Base-by-base conservation (phyloP, 2,113 vertebrate genomes). In the Sprattus sprattus region DNA sequence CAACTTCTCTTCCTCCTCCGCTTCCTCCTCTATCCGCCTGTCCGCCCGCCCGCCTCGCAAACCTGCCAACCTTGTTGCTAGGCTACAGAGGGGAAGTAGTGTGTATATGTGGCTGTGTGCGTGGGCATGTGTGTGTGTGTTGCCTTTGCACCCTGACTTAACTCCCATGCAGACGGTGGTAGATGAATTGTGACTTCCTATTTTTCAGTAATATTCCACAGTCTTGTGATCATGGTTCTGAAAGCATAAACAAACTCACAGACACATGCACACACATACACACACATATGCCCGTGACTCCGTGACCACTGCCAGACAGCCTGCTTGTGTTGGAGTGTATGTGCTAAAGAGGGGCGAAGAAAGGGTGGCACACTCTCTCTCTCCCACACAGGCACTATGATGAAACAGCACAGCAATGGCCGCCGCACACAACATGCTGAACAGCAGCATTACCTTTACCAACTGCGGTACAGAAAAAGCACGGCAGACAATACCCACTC, bases 21-120 rank as follows among this genome's bases (percentile, higher is more conserved):
- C 64, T 71, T 28, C n/a, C 64, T 25, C 28, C 22, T 71, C 28
- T 39, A 32, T 39, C 71, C 3, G 13, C 25, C 28, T 4, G 71
- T 32, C 32, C 28, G 71, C 71, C 71, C 71, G 25, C 32, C 71
- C 71, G 28, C 71, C 71, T 39, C 28, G 71, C 71, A 78, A 32
- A 39, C 85, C 85, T 85, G 85, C 85, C 78, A 45, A 85, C 71
- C 81, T 64, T 90, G 89, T 90, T 90, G 89, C 89, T 90, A 89
- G 85, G 89, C 82, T 83, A 89, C 89, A 15, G 78, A 15, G 85
- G 87, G 87, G 88, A 90, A 86, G 88, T 90, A 84, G 80, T 86
- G 86, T 57, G 84, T 57, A 13, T 78, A 78, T 84, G 78, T 71
- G 64, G 64, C 11, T 57, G 84, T 57, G 64, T 28, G 10, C 52